Evolutionary conservation across 2,113 vertebrate genomes (phyloP).

Genomic region (Pygoscelis antarcticus): DNA sequence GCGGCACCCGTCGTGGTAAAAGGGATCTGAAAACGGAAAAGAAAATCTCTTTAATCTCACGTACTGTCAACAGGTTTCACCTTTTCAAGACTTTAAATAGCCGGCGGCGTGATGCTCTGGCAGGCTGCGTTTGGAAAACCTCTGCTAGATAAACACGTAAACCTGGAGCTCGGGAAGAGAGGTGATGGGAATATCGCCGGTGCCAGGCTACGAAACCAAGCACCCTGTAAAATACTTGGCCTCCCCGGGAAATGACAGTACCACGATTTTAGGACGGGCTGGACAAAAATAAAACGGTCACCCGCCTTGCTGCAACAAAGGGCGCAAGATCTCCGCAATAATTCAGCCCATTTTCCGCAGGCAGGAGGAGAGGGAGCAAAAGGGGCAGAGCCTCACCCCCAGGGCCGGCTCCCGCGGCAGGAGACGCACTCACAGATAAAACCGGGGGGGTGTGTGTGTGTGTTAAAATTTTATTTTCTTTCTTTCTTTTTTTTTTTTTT

Average conservation of each 20-base stretch:
- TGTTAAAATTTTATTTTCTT: too few species aligned
- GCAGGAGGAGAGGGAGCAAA: background rate
- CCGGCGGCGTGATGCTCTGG: background rate
- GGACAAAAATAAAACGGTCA: background rate
- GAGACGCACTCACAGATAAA: background rate
- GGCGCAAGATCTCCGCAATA: background rate
- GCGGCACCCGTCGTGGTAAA: background rate
- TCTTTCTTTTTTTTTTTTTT: background rate
- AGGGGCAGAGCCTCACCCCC: background rate
- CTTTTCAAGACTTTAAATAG: background rate
- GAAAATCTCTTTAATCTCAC: background rate
- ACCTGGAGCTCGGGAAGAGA: background rate
- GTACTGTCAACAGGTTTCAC: constrained; percentile 47
- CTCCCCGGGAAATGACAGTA: background rate
- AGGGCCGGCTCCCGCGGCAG: background rate
- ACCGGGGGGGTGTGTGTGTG: too few species aligned
- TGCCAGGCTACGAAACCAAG: background rate
- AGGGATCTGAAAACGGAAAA: background rate
- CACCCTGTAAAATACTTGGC: background rate
- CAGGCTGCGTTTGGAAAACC: background rate
- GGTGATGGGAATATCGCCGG: background rate
- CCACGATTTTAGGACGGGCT: background rate
- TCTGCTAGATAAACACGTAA: background rate
- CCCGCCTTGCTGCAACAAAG: background rate
- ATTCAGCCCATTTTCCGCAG: background rate